Conservation (phyloP, 2,797 vertebrate genomes). For the Falco novaeseelandiae region DNA sequence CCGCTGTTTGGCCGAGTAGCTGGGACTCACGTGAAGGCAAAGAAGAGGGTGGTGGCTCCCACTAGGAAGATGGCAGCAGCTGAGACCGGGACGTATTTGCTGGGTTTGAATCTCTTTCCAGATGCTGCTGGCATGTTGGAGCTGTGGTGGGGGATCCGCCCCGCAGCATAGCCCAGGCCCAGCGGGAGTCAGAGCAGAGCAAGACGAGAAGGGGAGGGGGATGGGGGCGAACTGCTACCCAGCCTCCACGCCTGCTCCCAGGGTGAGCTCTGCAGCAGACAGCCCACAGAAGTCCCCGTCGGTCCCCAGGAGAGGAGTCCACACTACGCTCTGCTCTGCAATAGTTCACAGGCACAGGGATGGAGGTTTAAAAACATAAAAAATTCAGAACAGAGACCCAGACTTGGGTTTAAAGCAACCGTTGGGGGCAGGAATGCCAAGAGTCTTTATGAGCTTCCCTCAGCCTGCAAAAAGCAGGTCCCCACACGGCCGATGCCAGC, state of each 20-base stretch:
- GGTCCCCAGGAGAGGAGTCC: neutral
- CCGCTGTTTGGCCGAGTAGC: neutral
- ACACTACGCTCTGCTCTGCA: neutral
- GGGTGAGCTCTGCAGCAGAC: neutral
- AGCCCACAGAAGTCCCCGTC: neutral
- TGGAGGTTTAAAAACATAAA: conserved; percentile 12
- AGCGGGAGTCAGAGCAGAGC: conserved; percentile 70
- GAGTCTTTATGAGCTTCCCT: neutral
- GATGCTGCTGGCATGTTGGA: conserved; percentile 85
- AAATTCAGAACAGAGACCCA: neutral
- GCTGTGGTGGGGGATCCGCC: conserved; percentile 76
- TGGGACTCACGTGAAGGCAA: conserved; percentile 96
- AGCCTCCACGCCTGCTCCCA: neutral
- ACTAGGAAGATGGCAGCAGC: conserved; percentile 96
- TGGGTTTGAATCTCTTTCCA: conserved; percentile 89
- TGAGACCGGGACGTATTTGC: conserved; percentile 94
- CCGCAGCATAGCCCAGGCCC: conserved; percentile 85
- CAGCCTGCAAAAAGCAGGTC: neutral
- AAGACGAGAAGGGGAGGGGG: conserved; percentile 63
- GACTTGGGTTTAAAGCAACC: neutral
- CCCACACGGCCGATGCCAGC: neutral
- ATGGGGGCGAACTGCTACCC: neutral
- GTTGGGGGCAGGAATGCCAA: neutral
- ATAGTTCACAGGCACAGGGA: rapidly evolving
- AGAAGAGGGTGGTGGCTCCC: conserved; percentile 96